These are phyloP conservation scores for Anarhynchus alexandrinus DNA, from an alignment of 2,113 vertebrate genomes.

Conservation along the genomic window DNA sequence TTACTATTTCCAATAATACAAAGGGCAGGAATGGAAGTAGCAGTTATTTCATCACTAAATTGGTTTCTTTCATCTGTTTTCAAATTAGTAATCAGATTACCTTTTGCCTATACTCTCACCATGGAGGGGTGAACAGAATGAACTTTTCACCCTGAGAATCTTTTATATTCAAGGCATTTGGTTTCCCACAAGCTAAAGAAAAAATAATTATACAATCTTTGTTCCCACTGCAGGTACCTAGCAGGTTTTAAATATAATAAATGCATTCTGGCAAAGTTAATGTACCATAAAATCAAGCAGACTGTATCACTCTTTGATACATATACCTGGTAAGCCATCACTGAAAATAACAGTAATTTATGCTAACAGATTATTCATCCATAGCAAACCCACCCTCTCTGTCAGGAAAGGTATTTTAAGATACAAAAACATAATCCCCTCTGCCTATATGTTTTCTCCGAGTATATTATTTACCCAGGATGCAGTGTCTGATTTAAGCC, in stretches of 20 bases:
- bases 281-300: conserved; percentile 58
- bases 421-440: conserved; percentile 24
- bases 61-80: conserved; percentile 42
- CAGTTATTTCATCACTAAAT: conserved; percentile 37
- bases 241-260: conserved; percentile 61
- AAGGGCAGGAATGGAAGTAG: not conserved
- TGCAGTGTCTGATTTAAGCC: conserved; percentile 24
- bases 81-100: conserved; percentile 53
- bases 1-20: conserved; percentile 40
- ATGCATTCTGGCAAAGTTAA: conserved; percentile 60
- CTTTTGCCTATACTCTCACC: conserved; percentile 2
- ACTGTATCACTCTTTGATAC: conserved; percentile 41
- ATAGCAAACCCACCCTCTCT: conserved; percentile 4
- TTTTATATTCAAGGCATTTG: conserved; percentile 46
- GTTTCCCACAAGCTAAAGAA: conserved; percentile 35
- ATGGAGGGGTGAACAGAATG: not conserved
- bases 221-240: conserved; percentile 49
- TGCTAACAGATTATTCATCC: conserved; percentile 36
- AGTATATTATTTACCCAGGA: conserved; percentile 5
- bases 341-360: conserved; percentile 54
- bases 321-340: conserved; percentile 3
- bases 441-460: not conserved
- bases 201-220: conserved; percentile 62
- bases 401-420: conserved; percentile 32
- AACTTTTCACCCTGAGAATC: conserved; percentile 46